Conservation (phyloP, 2,797 vertebrate species). For the Pogoniulus pusillus region DNA sequence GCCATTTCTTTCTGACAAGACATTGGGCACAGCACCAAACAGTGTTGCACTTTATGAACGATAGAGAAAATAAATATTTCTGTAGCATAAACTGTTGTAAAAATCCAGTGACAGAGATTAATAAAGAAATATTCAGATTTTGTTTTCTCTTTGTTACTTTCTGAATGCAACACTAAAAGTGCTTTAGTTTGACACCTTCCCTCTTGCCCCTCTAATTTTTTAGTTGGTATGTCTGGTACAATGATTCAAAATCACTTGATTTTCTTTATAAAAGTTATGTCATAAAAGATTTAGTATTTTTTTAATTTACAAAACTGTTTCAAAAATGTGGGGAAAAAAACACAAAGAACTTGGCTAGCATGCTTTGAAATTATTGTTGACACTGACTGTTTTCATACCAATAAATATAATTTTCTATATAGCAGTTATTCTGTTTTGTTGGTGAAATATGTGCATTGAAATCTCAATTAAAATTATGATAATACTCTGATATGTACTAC, state of each 20-base stretch:
- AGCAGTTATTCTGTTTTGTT: background rate
- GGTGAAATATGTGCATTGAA: background rate
- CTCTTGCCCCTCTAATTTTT: background rate
- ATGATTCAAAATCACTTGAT: background rate
- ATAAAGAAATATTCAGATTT: conserved; percentile 26
- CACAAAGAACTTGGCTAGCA: background rate
- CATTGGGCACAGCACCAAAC: background rate
- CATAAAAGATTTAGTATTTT: background rate
- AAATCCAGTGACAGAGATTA: background rate
- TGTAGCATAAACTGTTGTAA: background rate
- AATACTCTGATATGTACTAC: background rate
- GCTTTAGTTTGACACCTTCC: background rate
- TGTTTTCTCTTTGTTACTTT: conserved; percentile 33
- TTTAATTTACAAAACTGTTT: background rate
- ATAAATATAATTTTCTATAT: background rate
- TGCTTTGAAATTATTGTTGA: background rate
- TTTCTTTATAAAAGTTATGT: background rate
- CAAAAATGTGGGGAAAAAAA: background rate
- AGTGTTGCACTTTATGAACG: background rate
- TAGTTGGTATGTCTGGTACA: background rate
- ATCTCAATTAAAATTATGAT: background rate
- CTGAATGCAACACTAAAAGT: conserved; percentile 26
- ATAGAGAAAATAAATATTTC: conserved; percentile 32
- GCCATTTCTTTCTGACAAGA: conserved; percentile 30
- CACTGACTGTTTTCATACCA: background rate